Evolutionary conservation across 92 coral and sea anemone species (phyloP).

Genomic region (Epizoanthus rinbou): DNA sequence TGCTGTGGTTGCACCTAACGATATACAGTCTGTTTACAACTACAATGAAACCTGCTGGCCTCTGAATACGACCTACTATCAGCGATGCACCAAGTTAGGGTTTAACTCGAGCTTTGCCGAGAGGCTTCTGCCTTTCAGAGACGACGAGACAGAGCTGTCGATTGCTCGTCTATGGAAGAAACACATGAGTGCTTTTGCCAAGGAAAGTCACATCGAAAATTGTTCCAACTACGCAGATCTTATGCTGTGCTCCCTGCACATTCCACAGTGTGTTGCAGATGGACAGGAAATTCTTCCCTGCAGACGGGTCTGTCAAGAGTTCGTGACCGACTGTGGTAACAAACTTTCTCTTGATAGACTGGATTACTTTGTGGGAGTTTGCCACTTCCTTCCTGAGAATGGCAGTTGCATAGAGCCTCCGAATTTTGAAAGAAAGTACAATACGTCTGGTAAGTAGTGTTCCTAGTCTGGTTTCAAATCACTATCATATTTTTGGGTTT

Average conservation of each 20-base stretch:
- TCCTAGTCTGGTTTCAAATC: no score
- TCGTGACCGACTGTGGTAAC: conserved; percentile 17
- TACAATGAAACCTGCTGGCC: conserved; percentile 15
- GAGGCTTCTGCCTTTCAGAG: conserved; percentile 12
- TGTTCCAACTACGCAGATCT: conserved; percentile 24
- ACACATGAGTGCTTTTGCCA: neutral
- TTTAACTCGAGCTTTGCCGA: conserved; percentile 10
- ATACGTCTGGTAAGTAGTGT: conserved; percentile 26
- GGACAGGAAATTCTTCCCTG: neutral
- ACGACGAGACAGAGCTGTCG: conserved; percentile 28
- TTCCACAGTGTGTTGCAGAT: conserved; percentile 13
- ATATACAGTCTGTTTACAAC: neutral
- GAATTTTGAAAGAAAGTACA: conserved; percentile 11
- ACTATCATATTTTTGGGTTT: no score
- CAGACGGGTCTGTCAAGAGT: conserved; percentile 27
- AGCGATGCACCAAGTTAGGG: conserved; percentile 1
- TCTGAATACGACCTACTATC: neutral
- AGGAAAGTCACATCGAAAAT: neutral
- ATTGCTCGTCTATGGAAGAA: conserved; percentile 5
- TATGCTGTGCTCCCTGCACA: conserved; percentile 10
- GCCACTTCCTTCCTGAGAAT: conserved; percentile 10
- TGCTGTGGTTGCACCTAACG: no score
- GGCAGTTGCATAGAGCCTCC: neutral
- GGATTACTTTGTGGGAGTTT: conserved; percentile 29
- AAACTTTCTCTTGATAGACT: neutral